Evolutionary conservation across 2,797 vertebrate species (phyloP), one percentile per base, ranked within the genome.

Genomic region (Moxostoma hubbsi): DNA sequence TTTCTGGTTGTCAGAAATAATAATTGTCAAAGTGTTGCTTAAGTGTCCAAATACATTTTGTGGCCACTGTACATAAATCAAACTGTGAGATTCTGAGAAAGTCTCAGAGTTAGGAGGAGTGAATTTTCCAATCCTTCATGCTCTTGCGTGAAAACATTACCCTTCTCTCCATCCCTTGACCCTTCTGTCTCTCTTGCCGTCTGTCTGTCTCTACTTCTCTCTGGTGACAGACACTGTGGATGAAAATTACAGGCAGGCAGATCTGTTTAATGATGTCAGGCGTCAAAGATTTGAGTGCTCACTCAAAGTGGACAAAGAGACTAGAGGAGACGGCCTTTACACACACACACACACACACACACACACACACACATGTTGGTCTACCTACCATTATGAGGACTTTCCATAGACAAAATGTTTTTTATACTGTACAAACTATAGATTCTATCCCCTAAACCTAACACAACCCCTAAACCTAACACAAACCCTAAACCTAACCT

Each of bases 251-350:
- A 88, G 84, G 84, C 87, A 82, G 75, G 78, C 83, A 84, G 83
- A 88, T 85, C 83, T 68, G 62, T 86, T 86, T 88, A 88, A 88
- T 86, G 87, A 85, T 86, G 85, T 86, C 84, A 79, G 87, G 84
- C 83, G 85, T 88, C 87, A 82, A 75, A 85, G 83, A 85, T 79
- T 82, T 75, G 72, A 82, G 80, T 75, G 58, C 85, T 84, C 64
- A 47, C 82, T 82, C 81, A 83, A 82, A 82, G 80, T 62, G 59
- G 24, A 24, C 54, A 16, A 65, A 67, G 71, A 84, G 82, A 80
- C 85, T 69, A 78, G 51, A 84, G 71, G 66, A 84, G 80, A 79
- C 85, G 9, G 67, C 24, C 43, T 68, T 50, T 79, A 79, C 72
- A 75, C 61, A 57, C 62, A 76, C 59, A 73, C 24, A 49, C 72